Evolutionary conservation across 2,797 vertebrate genomes (phyloP), one percentile per base, ranked within the genome.

Genomic region (Hydrophis major): DNA sequence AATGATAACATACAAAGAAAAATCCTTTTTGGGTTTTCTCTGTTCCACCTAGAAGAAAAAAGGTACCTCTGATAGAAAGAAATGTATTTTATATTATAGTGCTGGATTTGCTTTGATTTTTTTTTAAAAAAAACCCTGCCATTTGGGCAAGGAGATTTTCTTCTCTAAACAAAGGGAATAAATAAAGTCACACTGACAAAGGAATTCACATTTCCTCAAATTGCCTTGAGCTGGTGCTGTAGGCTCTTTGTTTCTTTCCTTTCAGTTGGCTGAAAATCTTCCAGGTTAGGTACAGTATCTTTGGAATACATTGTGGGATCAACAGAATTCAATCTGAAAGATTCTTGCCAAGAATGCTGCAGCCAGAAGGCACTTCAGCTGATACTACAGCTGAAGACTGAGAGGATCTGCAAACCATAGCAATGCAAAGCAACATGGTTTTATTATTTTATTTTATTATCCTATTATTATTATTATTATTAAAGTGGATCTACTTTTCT

Each of bases 1-100:
- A 94, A 12, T 74, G 42, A 66, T 83, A 91, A 69, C 92, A 95
- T 95, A 92, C 10, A 94, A 94, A 91, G 95, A 91, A 92, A 87
- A 14, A 92, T 92, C 42, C 20, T 12, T 88, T 89, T 94, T 96
- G 95, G 96, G 57, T n/a, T 90, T 94, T 89, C 32, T 32, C 92
- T 91, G 47, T 92, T 53, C 57, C 86, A 66, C 90, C 59, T 92
- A 87, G 47, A 61, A 89, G 78, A 50, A 91, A 86, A 78, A 69
- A 42, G 14, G 74, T 78, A 78, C 20, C 16, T 83, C 20, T 25
- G 10, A 47, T 47, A 42, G 20, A 83, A 13, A 83, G 37, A 83
- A 83, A 83, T 83, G 10, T 83, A 83, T 83, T 47, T 47, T 25
- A 83, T 83, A 83, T 83, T 47, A 83, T 37, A 47, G 78, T 5